Conservation (phyloP, 1,140 invertebrate species). For the Coptotermes formosanus region DNA sequence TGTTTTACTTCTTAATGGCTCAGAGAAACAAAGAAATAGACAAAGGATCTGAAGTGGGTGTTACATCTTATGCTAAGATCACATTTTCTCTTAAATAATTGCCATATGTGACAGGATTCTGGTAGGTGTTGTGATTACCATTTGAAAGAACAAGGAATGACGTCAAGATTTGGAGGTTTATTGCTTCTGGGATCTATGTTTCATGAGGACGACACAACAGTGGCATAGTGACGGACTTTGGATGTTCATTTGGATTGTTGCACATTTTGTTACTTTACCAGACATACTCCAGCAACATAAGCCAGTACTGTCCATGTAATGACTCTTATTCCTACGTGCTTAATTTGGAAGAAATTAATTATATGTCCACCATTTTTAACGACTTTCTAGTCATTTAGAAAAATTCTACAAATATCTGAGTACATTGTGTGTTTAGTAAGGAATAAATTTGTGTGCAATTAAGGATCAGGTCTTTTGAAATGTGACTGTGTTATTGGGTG, state of each 20-base stretch:
- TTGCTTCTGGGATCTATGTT: background rate
- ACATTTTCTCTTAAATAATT: conserved; percentile 6
- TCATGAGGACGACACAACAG: background rate
- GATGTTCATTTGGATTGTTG: background rate
- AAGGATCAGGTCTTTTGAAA: no score
- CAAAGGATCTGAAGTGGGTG: background rate
- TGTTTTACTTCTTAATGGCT: background rate
- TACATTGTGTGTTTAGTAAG: no score
- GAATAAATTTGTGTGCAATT: no score
- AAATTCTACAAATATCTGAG: no score
- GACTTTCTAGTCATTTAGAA: no score
- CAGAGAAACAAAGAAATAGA: background rate
- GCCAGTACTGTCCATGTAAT: background rate
- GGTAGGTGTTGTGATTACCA: background rate
- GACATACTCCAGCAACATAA: background rate
- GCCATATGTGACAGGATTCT: background rate
- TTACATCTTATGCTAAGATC: background rate
- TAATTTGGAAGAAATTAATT: no score
- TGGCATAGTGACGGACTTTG: background rate
- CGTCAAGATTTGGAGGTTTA: background rate
- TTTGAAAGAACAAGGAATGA: background rate
- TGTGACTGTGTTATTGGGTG: no score
- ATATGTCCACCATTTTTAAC: no score
- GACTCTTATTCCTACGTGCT: no score
- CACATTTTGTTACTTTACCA: background rate